These are phyloP conservation scores for Cyprinodon variegatus DNA, from an alignment of 2,113 vertebrate genomes.

Conservation along the genomic window DNA sequence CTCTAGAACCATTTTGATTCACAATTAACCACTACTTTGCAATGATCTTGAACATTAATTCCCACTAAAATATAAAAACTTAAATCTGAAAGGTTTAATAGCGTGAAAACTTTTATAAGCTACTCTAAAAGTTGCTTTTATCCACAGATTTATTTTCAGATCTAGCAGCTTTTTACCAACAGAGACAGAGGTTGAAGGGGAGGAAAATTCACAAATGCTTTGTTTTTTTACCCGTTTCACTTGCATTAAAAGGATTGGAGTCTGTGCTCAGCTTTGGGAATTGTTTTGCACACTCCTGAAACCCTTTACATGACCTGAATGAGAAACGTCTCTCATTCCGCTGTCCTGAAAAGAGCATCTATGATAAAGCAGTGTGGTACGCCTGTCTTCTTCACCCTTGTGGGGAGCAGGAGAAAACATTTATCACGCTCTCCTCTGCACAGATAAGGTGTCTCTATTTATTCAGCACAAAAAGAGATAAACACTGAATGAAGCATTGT, in stretches of 20 bases:
- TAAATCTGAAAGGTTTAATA: background rate
- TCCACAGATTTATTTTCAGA: conserved; percentile 48
- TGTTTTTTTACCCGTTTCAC: conserved; percentile 33
- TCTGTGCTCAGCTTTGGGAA: conserved; percentile 43
- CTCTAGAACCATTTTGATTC: background rate
- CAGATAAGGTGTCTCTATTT: conserved; percentile 78
- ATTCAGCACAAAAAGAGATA: conserved; percentile 73
- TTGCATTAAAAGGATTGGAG: conserved; percentile 20
- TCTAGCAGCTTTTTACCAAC: conserved; percentile 17
- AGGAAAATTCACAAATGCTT: conserved; percentile 26
- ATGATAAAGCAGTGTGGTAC: conserved; percentile 57
- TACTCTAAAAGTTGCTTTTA: conserved; percentile 18
- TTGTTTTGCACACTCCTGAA: conserved; percentile 48
- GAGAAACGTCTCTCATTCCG: conserved; percentile 49
- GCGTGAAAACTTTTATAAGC: background rate
- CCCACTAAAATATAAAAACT: background rate
- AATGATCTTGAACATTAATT: background rate
- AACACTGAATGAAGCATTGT: conserved; percentile 71
- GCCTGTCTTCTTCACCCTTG: conserved; percentile 68
- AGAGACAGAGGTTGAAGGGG: background rate
- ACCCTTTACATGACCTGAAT: conserved; percentile 59
- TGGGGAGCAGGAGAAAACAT: conserved; percentile 63
- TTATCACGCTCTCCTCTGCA: conserved; percentile 68
- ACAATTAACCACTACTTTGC: background rate
- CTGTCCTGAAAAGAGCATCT: conserved; percentile 57